Evolutionary conservation across 2,888 invertebrate genomes (phyloP).

Genomic region (Iselma pallidipennis): DNA sequence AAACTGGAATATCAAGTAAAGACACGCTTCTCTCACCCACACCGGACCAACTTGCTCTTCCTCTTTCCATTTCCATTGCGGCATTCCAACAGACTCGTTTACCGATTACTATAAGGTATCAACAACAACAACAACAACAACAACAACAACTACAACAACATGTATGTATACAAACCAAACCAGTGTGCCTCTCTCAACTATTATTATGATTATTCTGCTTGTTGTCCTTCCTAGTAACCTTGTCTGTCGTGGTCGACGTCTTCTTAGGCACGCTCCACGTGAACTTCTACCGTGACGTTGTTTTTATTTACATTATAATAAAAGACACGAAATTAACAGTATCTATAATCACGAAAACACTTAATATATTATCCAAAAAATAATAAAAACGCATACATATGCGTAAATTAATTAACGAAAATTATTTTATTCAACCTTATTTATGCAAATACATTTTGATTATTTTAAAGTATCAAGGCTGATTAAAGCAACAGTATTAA

Average conservation of each 20-base stretch:
- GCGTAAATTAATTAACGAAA: neutral
- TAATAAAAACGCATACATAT: neutral
- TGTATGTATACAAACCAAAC: conserved; percentile 4
- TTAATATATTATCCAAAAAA: neutral
- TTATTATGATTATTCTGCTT: conserved; percentile 23
- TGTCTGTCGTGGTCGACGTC: conserved; percentile 32
- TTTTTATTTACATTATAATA: neutral
- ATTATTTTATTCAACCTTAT: neutral
- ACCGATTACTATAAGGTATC: conserved; percentile 11
- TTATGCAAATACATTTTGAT: neutral
- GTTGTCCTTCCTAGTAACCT: conserved; percentile 30
- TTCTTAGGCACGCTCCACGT: conserved; percentile 24
- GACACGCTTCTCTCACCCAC: conserved; percentile 41
- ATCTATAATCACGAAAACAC: neutral
- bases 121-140: neutral
- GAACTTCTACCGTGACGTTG: conserved; percentile 12
- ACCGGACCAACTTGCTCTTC: conserved; percentile 38
- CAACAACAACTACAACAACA: neutral
- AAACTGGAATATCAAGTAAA: conserved; percentile 48
- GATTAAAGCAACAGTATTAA: neutral
- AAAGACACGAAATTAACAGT: conserved; percentile 3
- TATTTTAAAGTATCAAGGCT: neutral
- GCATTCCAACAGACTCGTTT: conserved; percentile 32
- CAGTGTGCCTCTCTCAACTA: conserved; percentile 15
- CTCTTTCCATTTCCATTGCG: conserved; percentile 30